Evolutionary conservation across 2,113 vertebrate genomes (phyloP).

Genomic region (cat (Felis catus)): F.catus_Fca126_mat1.0 CM031424.1:1588501-1589000

Average conservation of each 20-base stretch:
- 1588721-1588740: accelerated
- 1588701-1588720: accelerated
- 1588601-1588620: too few species aligned
- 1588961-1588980: constrained; percentile 95
- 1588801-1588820: neutral
- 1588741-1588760: neutral
- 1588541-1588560: neutral
- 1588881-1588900: neutral
- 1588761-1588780: neutral
- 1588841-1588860: neutral
- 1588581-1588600: neutral
- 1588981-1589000: constrained; percentile 82
- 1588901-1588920: neutral
- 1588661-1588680: neutral
- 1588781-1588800: neutral
- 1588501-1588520: neutral
- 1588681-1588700: neutral
- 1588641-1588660: too few species aligned
- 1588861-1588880: neutral
- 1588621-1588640: neutral
- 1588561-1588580: neutral
- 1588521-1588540: neutral
- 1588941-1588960: constrained; percentile 98
- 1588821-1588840: neutral
- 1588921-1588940: constrained; percentile 92